phyloP scores from a whole-genome alignment of 2,888 invertebrate genomes.

The Flabesymbios commensalis region DNA sequence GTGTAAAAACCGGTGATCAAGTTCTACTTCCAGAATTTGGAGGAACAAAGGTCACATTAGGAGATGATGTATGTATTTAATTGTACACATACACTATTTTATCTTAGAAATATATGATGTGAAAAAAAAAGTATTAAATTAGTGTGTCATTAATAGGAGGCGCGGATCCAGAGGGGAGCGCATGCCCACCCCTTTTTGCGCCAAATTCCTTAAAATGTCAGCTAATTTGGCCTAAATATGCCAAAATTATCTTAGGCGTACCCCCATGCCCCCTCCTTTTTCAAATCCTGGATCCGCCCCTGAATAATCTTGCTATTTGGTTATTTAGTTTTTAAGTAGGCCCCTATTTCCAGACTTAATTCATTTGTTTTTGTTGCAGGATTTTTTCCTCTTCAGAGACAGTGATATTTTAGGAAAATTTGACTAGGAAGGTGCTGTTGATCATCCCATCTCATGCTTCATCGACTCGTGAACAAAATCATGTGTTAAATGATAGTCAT shows the following conservation, averaged over 20 bases:
- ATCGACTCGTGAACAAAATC: too few relatives aligned
- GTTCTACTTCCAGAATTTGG: slow-evolving; percentile 98
- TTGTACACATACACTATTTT: slow-evolving; percentile 9
- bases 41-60: slow-evolving; percentile 90
- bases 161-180: too few relatives aligned
- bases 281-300: too few relatives aligned
- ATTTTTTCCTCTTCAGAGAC: slow-evolving; percentile 93
- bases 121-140: background rate
- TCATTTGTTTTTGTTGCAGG: slow-evolving; percentile 62
- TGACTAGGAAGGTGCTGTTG: too few relatives aligned
- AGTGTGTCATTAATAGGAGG: background rate
- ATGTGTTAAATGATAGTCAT: too few relatives aligned
- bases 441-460: too few relatives aligned
- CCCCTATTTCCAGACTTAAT: background rate
- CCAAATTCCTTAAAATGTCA: too few relatives aligned
- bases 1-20: slow-evolving; percentile 87
- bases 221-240: background rate
- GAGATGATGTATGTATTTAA: slow-evolving; percentile 68
- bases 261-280: background rate
- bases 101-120: background rate
- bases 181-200: too few relatives aligned
- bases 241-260: background rate
- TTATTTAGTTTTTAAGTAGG: background rate
- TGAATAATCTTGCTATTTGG: background rate
- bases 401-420: slow-evolving; percentile 91